phyloP scores from a whole-genome alignment of 1,140 invertebrate genomes.

The Calliphora vicina region DNA sequence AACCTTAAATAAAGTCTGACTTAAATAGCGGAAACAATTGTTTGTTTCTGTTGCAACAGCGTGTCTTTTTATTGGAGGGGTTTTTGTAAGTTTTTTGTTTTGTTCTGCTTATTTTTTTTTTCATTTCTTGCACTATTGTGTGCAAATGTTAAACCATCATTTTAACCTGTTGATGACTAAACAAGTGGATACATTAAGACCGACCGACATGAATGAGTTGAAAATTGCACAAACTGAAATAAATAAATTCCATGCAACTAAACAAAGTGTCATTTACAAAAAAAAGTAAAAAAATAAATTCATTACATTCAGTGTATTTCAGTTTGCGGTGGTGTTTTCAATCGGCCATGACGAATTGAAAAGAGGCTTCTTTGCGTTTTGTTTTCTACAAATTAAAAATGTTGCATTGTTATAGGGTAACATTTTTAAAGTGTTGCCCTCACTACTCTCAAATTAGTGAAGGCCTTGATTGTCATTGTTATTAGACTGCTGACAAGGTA shows the following conservation, averaged over 20 bases:
- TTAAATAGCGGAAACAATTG: slow-evolving; percentile 8
- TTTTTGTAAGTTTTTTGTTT: neutral
- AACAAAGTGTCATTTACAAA: slow-evolving; percentile 2
- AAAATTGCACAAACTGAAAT: neutral
- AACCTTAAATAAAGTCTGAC: neutral
- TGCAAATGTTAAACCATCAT: neutral
- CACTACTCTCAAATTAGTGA: too few relatives aligned
- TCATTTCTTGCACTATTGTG: neutral
- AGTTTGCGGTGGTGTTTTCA: neutral
- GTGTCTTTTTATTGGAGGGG: neutral
- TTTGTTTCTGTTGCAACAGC: neutral
- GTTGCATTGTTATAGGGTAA: too few relatives aligned
- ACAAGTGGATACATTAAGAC: neutral
- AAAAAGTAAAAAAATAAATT: neutral
- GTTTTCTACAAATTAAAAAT: too few relatives aligned
- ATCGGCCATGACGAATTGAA: neutral
- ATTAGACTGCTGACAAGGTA: too few relatives aligned
- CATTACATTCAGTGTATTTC: neutral
- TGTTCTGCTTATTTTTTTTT: neutral
- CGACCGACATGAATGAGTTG: neutral
- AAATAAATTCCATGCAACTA: neutral
- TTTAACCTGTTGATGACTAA: neutral
- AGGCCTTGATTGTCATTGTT: too few relatives aligned
- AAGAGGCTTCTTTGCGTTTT: neutral
- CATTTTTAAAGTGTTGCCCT: too few relatives aligned